Evolutionary conservation across 2,888 invertebrate genomes (phyloP), one percentile per base, ranked within the genome.

Genomic region (Amblyteles armatorius): DNA sequence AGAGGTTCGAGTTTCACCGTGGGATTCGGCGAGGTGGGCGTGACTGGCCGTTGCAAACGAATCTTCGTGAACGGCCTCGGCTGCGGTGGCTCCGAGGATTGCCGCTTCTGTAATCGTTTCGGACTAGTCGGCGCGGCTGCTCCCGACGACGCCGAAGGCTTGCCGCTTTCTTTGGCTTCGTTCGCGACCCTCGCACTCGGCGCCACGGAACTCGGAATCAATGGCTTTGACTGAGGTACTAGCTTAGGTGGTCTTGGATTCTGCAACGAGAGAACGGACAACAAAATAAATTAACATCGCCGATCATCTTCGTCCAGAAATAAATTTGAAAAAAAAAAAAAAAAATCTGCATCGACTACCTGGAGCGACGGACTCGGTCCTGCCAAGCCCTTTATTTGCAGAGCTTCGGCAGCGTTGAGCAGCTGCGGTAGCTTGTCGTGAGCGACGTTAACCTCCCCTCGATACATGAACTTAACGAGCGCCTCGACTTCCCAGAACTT

Each of bases 381-480:
- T 9, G 93, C 93, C 55, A 96, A 91, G 90, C 98, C 97, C 91
- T 97, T 95, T 83, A 98, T 97, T 92, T 98, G 97, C 89, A 98
- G 93, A 19, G 97, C 97, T 91, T 98, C 97, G 0, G 98, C 98
- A 0, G 97, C 97, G 91, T 97, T 97, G 11, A 98, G 94, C n/a
- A 98, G 94, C 88, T 97, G 97, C 48, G 97, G 97, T 73, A 98
- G 94, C 84, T 97, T 97, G 79, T 97, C 97, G 90, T 98, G 97
- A 3, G 97, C 97, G 0, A 98, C 97, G 91, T 97, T 97, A 48
- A 98, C 98, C 93, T 98, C 98, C 0, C 98, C 98, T 91, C 97
- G 97, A 94, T 98, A 98, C 98, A 98, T 98, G 92, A 98, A 98
- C 94, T 97, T 97, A 50, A 98, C 97, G 65, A 98, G 94, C 0